Evolutionary conservation across 2,113 vertebrate species (phyloP).

Genomic region (Triplophysa tibetana): DNA sequence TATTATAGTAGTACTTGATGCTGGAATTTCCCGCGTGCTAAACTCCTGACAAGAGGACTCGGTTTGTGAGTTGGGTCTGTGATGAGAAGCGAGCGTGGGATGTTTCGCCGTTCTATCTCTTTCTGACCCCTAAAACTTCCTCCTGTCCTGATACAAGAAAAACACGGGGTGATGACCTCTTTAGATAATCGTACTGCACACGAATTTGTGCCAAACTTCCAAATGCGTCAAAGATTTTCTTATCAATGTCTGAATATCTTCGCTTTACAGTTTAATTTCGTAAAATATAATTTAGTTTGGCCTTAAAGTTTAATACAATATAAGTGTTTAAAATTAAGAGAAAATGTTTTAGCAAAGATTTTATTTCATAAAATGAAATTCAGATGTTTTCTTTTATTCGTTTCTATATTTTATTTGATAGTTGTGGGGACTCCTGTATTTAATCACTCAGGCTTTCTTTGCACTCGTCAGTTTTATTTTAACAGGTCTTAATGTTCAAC

Average conservation of each 20-base stretch:
- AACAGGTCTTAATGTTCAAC: conserved; percentile 47
- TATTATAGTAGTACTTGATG: neutral
- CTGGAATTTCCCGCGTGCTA: conserved; percentile 21
- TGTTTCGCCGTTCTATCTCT: conserved; percentile 42
- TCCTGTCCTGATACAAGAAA: conserved; percentile 11
- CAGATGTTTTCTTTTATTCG: neutral
- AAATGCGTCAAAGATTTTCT: too few relatives aligned
- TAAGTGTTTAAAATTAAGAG: too few relatives aligned
- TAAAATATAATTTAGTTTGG: too few relatives aligned
- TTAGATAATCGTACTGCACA: conserved; percentile 60
- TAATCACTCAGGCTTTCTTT: neutral
- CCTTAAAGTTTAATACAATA: too few relatives aligned
- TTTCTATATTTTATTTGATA: neutral
- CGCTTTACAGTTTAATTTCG: too few relatives aligned
- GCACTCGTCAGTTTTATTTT: conserved; percentile 32
- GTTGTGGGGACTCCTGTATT: neutral
- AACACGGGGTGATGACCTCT: conserved; percentile 60
- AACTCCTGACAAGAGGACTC: conserved; percentile 17
- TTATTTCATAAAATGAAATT: too few relatives aligned
- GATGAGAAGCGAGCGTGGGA: conserved; percentile 41
- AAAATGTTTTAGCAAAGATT: too few relatives aligned
- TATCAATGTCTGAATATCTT: too few relatives aligned
- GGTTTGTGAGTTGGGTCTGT: conserved; percentile 47
- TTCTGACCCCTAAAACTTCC: conserved; percentile 29
- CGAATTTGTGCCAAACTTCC: conserved; percentile 1